Evolutionary conservation across 2,888 invertebrate species (phyloP), one percentile per base, ranked within the genome.

Genomic region (Phyto melanocephala): DNA sequence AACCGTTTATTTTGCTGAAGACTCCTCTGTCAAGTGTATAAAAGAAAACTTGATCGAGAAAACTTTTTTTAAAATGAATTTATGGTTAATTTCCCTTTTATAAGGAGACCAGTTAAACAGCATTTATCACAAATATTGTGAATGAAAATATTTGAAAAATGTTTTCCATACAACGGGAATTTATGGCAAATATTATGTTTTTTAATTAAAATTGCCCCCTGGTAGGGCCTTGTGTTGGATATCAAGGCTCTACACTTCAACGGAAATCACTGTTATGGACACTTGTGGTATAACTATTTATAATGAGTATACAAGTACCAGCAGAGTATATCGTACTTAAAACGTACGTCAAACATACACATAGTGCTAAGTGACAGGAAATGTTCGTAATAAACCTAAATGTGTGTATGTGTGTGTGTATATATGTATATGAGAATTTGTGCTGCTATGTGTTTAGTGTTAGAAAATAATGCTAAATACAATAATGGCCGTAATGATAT

Each of bases 341-440:
- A 5, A 28, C 56, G 47, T 47, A 50, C 40, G 52, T 50, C 17
- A 67, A 47, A 76, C 50, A 67, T 58, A 52, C 40, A 7, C 8
- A 28, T 74, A 54, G 63, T 54, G 78, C 15, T 72, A 63, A 75
- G 63, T 58, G 72, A 65, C 63, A 71, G 78, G 79, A 78, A 79
- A 75, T 79, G 82, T 82, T 47, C 50, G 67, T 33, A 42, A 70
- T 78, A 81, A 81, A 76, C 76, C 67, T 72, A 33, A 81, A 77
- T 77, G 67, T 47, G 28, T 56, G 56, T 52, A 6, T 42, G 33
- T 33, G 17, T 52, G 33, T 33, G 42, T 72, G 37, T 45, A 45
- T 47, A 37, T 56, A 11, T 42, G 20, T 15, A 13, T 50, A 10
- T 6, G 1, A 15, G 42, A 52, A 17, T 8, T 24, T 17, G 35